These are phyloP conservation scores for Labroides dimidiatus DNA, from an alignment of 2,797 vertebrate species.

Conservation along the genomic window DNA sequence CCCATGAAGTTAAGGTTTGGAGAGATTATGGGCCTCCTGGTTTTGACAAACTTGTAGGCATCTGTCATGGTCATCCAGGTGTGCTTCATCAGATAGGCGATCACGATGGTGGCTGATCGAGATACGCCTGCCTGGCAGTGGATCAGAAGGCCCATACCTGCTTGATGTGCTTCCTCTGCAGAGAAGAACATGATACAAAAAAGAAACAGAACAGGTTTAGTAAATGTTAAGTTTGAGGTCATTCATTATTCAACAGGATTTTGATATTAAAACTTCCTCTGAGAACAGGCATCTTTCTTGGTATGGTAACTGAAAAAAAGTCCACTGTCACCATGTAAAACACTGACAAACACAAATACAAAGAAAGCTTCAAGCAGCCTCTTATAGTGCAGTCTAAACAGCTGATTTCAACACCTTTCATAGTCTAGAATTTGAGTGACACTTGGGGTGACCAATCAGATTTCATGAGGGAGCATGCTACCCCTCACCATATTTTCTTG, in stretches of 20 bases:
- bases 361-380: too few species aligned
- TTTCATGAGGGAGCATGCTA: too few species aligned
- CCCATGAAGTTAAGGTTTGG: constrained; percentile 99
- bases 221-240: not conserved
- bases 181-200: constrained; percentile 25
- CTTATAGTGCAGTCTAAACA: too few species aligned
- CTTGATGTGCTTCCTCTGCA: constrained; percentile 97
- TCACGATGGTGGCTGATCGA: constrained; percentile 97
- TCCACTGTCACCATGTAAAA: too few species aligned
- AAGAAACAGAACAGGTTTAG: constrained; percentile 16
- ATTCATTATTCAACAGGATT: not conserved
- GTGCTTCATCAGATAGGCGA: constrained; percentile 99
- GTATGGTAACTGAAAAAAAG: too few species aligned
- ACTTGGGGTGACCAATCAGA: too few species aligned
- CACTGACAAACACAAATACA: too few species aligned
- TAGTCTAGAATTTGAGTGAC: too few species aligned
- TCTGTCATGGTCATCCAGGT: constrained; percentile 99
- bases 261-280: too few species aligned
- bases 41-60: constrained; percentile 98
- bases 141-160: constrained; percentile 95
- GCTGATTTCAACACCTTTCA: too few species aligned
- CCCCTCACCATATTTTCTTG: too few species aligned
- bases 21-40: constrained; percentile 97
- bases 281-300: too few species aligned
- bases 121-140: constrained; percentile 99